These are phyloP conservation scores for Drosophila oshimai DNA, from an alignment of 1,140 invertebrate species.

Conservation along the genomic window DNA sequence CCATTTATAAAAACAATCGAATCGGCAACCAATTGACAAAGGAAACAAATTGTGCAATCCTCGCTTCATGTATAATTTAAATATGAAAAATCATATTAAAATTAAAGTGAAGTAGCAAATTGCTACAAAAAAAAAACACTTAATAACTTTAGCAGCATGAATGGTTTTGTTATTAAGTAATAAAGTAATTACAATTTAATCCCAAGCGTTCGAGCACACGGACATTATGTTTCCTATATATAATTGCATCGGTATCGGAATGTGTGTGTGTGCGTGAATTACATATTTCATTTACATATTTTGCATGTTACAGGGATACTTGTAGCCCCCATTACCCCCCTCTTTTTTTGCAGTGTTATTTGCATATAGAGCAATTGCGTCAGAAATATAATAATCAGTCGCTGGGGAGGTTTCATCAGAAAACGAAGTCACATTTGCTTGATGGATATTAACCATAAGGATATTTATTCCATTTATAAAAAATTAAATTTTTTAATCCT, in stretches of 20 bases:
- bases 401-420: not conserved
- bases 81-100: constrained; percentile 50
- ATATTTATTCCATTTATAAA: not conserved
- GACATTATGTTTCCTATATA: constrained; percentile 6
- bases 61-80: constrained; percentile 29
- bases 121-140: constrained; percentile 12
- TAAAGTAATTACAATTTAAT: constrained; percentile 77
- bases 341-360: not conserved
- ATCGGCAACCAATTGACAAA: constrained; percentile 1
- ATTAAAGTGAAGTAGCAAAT: constrained; percentile 30
- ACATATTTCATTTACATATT: constrained; percentile 47
- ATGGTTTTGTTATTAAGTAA: constrained; percentile 78
- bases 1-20: not conserved
- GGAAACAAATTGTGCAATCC: not conserved
- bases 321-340: not conserved
- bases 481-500: too few relatives aligned
- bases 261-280: not conserved
- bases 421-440: not conserved
- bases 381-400: constrained; percentile 1
- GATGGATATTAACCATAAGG: not conserved
- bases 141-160: constrained; percentile 74
- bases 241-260: not conserved
- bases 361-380: not conserved
- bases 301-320: not conserved
- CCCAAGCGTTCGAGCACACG: constrained; percentile 39